Percentiles rank a stretch among this genome's conserved stretches.
Evolutionary conservation across 2,113 vertebrate genomes (phyloP).

Genomic region (Chaenogobius annularis): DNA sequence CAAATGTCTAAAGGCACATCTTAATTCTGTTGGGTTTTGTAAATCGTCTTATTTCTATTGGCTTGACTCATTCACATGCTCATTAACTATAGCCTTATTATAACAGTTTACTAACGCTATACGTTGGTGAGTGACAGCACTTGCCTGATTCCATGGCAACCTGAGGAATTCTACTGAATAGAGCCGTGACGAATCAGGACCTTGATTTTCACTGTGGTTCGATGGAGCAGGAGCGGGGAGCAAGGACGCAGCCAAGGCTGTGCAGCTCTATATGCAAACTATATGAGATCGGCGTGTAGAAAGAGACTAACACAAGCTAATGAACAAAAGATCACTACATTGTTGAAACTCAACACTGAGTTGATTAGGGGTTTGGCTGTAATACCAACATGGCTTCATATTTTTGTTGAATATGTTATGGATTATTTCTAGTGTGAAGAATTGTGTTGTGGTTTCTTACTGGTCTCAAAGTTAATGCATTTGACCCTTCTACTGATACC

Average conservation of each 20-base stretch:
- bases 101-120: slow-evolving; percentile 9
- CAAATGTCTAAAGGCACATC: too few species aligned
- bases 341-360: background rate
- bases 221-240: slow-evolving; percentile 44
- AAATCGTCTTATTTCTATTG: too few species aligned
- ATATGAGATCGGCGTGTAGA: background rate
- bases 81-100: background rate
- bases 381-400: background rate
- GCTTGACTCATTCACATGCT: background rate
- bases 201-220: slow-evolving; percentile 54
- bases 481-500: background rate
- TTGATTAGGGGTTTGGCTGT: background rate
- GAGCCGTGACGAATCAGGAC: slow-evolving; percentile 69
- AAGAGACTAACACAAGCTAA: background rate
- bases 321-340: background rate
- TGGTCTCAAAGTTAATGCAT: background rate
- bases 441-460: background rate
- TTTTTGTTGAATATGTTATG: background rate
- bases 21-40: too few species aligned
- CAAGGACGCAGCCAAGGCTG: slow-evolving; percentile 39
- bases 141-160: slow-evolving; percentile 72
- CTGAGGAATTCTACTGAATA: slow-evolving; percentile 61
- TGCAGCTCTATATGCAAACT: slow-evolving; percentile 11
- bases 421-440: background rate
- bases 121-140: slow-evolving; percentile 56